Evolutionary conservation across 2,888 invertebrate species (phyloP), one percentile per base, ranked within the genome.

Genomic region (Chaetogeoica ovagalla): DNA sequence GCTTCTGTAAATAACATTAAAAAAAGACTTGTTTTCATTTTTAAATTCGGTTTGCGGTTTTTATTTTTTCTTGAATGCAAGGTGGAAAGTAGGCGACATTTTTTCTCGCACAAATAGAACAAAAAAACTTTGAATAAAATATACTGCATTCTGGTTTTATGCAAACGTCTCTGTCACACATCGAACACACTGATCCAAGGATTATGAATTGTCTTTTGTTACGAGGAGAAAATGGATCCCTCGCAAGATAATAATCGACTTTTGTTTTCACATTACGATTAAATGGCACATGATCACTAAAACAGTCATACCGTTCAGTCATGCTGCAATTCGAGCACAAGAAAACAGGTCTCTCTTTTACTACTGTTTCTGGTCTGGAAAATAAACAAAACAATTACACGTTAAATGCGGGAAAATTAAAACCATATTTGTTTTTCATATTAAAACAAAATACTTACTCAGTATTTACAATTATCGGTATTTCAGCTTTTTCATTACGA

Each of bases 201-300:
- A 94, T 88, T 82, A 94, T 87, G 84, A 91, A 91, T 86, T 94
- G 92, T n/a, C 92, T 90, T 85, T 90, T 91, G 79, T 90, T 91
- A 9, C 91, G 91, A 2, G 92, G 89, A 84, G 91, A 90, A 85
- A 95, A 96, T 0, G 96, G 96, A 87, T 96, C 95, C 85, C 92
- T 92, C 90, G 94, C 92, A 0, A 95, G 86, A 86, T 92, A 96
- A 82, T 91, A 91, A 55, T 93, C 90, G 85, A 94, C 94, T 83
- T 82, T 82, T 55, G 81, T 81, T 74, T 70, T 69, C 30, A 82
- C 48, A 23, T 81, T 77, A 19, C 66, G 72, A 69, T 82, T 82
- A 59, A 77, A 82, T 23, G 70, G 74, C 30, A 81, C 68, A 17
- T 57, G 72, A 17, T 69, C 15, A 23, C 74, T 63, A 73, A 73